Evolutionary conservation across 2,888 invertebrate genomes (phyloP).

Genomic region (Gari tellinella): DNA sequence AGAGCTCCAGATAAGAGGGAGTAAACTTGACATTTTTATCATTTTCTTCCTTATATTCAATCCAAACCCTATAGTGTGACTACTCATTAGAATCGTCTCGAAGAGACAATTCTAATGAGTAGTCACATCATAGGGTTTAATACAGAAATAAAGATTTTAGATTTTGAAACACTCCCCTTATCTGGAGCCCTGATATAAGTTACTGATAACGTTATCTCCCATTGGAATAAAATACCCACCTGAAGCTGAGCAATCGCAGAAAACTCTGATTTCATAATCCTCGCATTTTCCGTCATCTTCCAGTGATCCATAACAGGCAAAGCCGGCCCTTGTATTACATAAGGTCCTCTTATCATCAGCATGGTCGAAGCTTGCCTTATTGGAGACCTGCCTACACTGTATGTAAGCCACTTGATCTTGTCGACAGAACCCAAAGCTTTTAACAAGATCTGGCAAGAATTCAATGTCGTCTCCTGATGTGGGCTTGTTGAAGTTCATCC

Average conservation of each 20-base stretch:
- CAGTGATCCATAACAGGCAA: constrained; percentile 44
- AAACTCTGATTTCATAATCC: constrained; percentile 80
- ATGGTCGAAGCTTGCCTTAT: constrained; percentile 81
- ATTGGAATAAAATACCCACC: too few species aligned
- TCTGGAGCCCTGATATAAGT: too few species aligned
- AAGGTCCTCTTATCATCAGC: constrained; percentile 87
- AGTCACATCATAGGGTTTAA: too few species aligned
- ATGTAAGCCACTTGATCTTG: constrained; percentile 48
- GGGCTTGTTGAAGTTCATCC: constrained; percentile 71
- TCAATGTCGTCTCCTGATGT: constrained; percentile 63
- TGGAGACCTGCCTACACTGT: constrained; percentile 59
- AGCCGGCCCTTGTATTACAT: constrained; percentile 52
- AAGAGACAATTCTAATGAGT: too few species aligned
- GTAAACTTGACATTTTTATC: too few species aligned
- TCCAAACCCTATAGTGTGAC: too few species aligned
- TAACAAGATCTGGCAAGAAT: constrained; percentile 59
- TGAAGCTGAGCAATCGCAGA: constrained; percentile 75
- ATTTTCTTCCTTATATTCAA: too few species aligned
- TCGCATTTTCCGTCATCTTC: constrained; percentile 69
- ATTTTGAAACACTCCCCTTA: too few species aligned
- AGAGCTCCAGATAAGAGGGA: too few species aligned
- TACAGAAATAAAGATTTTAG: too few species aligned
- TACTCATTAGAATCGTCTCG: too few species aligned
- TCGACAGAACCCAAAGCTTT: constrained; percentile 63
- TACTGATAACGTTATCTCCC: too few species aligned